Evolutionary conservation across 2,797 vertebrate species (phyloP).

Genomic region (Epinephelus awoara): DNA sequence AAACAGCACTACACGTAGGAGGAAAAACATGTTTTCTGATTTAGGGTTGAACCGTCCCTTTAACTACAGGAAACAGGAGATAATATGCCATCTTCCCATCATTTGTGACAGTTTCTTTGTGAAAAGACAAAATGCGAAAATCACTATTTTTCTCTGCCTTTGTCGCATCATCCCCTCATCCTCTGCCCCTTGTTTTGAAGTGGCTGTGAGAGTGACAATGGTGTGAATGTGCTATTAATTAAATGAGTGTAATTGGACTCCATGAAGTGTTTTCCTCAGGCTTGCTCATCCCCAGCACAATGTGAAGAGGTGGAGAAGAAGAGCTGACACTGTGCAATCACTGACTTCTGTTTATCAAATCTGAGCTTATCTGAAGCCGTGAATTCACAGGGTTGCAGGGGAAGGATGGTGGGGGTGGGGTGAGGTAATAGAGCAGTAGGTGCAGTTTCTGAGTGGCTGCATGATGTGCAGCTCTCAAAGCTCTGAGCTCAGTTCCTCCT

Average conservation of each 20-base stretch:
- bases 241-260: constrained; percentile 55
- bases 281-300: constrained; percentile 26
- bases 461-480: constrained; percentile 27
- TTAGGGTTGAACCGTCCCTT: too few relatives aligned
- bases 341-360: constrained; percentile 65
- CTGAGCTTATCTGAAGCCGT: constrained; percentile 48
- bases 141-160: constrained; percentile 5
- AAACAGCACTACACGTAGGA: too few relatives aligned
- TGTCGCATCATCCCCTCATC: background rate
- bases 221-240: constrained; percentile 50
- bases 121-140: constrained; percentile 32
- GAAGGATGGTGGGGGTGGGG: constrained; percentile 1
- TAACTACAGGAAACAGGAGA: constrained; percentile 13
- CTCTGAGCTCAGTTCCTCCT: constrained; percentile 31
- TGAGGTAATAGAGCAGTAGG: constrained; percentile 23
- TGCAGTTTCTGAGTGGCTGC: constrained; percentile 30
- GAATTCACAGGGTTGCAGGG: constrained; percentile 38
- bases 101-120: constrained; percentile 25
- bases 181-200: constrained; percentile 23
- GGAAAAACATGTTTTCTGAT: too few relatives aligned
- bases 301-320: constrained; percentile 38
- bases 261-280: constrained; percentile 51
- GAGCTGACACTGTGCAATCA: constrained; percentile 39
- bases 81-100: constrained; percentile 22
- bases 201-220: constrained; percentile 11